These are phyloP conservation scores for Stenopsyche tienmushanensis DNA, from an alignment of 1,140 invertebrate species.

Conservation along the genomic window DNA sequence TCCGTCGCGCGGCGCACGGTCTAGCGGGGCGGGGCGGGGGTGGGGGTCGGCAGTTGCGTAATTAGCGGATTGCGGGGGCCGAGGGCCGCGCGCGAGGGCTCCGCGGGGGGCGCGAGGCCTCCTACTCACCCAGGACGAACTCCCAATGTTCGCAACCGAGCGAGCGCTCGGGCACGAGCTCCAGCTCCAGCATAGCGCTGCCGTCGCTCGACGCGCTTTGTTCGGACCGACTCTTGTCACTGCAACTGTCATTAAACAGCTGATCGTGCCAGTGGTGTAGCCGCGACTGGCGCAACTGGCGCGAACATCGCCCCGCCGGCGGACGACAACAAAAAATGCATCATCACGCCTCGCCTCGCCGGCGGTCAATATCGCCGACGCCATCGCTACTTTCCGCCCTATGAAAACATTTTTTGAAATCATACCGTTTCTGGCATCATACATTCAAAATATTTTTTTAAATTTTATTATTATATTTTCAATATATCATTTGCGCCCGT, in stretches of 20 bases:
- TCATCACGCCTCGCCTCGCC: background rate
- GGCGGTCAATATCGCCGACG: background rate
- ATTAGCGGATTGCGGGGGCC: background rate
- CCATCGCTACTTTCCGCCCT: too few species aligned
- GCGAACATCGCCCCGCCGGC: background rate
- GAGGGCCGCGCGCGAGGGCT: background rate
- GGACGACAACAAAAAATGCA: too few species aligned
- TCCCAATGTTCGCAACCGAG: conserved; percentile 96
- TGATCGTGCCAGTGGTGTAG: conserved; percentile 54
- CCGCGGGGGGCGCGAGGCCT: background rate
- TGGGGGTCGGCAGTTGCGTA: background rate
- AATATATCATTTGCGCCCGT: too few species aligned
- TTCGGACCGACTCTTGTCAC: conserved; percentile 46
- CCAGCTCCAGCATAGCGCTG: conserved; percentile 89
- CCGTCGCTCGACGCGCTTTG: background rate
- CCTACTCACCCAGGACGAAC: conserved; percentile 86
- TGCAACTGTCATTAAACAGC: conserved; percentile 60
- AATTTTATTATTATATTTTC: too few species aligned
- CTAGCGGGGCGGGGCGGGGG: background rate
- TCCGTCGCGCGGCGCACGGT: background rate
- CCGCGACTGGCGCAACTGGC: background rate
- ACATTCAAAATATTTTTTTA: too few species aligned
- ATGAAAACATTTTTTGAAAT: too few species aligned
- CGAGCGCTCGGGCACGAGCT: conserved; percentile 92
- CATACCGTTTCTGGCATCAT: too few species aligned